phyloP scores from a whole-genome alignment of 1,140 invertebrate species.

The Drosophila obscura region DNA sequence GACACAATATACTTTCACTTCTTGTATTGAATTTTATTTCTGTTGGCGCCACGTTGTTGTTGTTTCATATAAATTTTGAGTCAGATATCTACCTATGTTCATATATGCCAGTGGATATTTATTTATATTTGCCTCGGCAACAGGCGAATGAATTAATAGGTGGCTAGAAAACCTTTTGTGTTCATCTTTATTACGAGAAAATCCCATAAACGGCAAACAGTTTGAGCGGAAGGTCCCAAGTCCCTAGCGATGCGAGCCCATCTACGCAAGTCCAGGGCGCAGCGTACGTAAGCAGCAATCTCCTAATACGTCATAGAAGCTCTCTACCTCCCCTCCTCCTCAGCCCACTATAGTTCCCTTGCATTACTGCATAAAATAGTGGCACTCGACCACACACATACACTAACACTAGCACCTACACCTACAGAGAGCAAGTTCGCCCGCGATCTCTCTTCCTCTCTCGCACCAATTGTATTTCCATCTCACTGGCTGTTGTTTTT shows the following conservation, averaged over 20 bases:
- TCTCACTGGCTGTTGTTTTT: slow-evolving; percentile 5
- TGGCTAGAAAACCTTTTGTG: no score
- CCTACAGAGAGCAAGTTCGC: no score
- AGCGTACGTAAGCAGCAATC: slow-evolving; percentile 25
- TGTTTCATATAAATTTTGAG: slow-evolving; percentile 59
- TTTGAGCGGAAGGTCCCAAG: background rate
- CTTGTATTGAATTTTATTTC: slow-evolving; percentile 78
- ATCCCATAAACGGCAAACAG: slow-evolving; percentile 6
- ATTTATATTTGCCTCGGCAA: slow-evolving; percentile 44
- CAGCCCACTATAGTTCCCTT: slow-evolving; percentile 7
- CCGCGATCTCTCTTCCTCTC: background rate
- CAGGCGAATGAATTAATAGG: slow-evolving; percentile 10
- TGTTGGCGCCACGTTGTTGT: slow-evolving; percentile 55
- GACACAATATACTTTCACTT: slow-evolving; percentile 79
- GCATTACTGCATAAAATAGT: slow-evolving; percentile 39
- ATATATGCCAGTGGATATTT: slow-evolving; percentile 47
- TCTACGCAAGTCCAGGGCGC: slow-evolving; percentile 21
- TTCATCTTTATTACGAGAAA: no score
- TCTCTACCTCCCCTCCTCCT: slow-evolving; percentile 14
- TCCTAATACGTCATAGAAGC: slow-evolving; percentile 24
- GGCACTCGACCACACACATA: slow-evolving; percentile 16
- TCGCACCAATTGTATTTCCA: slow-evolving; percentile 4
- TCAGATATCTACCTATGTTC: slow-evolving; percentile 30
- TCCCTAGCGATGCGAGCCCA: slow-evolving; percentile 7
- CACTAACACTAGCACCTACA: slow-evolving; percentile 14